Evolutionary conservation across 2,113 vertebrate species (phyloP), one percentile per base, ranked within the genome.

Genomic region (Halcyon senegalensis): DNA sequence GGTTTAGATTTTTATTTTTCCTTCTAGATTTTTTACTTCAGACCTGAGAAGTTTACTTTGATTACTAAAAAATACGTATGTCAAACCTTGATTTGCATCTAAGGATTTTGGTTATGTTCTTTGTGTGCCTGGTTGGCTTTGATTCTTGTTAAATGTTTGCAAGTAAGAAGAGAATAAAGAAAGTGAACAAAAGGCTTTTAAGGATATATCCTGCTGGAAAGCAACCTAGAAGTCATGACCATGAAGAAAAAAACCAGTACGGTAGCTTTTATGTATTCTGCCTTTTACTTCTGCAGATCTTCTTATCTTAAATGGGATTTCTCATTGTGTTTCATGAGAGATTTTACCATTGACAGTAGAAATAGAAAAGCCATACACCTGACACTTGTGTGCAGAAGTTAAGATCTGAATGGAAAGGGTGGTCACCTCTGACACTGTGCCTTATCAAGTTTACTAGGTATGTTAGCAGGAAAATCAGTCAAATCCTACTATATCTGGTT

Each of bases 41-140:
- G 41, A 76, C 43, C 37, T 1, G 1, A 84, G 46, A 75, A 75
- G n/a, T 37, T 72, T 86, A 24, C 91, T 93, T 95, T 93, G 70
- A 77, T 94, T 94, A 87, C 84, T 87, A 90, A 87, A 50, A 91
- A 75, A 75, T 63, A 51, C 2, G 5, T 66, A 41, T 68, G 64
- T 87, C 86, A 84, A 85, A 64, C 74, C 68, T 83, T 79, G 75
- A 90, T 96, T 97, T 96, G 87, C 94, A 93, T 96, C 83, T 78
- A 76, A 97, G 89, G 58, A 44, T 90, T 87, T 66, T 86, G 75
- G 39, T 64, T 85, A 1, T 85, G 37, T 79, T 91, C 80, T 90
- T 95, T 92, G 53, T 93, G 67, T 73, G 59, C 16, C 75, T 87
- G 46, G 25, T 48, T 70, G 75, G 20, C 90, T 95, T 94, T 92